These are phyloP conservation scores for Dendrolimus kikuchii DNA, from an alignment of 1,140 invertebrate species.

Conservation along the genomic window DNA sequence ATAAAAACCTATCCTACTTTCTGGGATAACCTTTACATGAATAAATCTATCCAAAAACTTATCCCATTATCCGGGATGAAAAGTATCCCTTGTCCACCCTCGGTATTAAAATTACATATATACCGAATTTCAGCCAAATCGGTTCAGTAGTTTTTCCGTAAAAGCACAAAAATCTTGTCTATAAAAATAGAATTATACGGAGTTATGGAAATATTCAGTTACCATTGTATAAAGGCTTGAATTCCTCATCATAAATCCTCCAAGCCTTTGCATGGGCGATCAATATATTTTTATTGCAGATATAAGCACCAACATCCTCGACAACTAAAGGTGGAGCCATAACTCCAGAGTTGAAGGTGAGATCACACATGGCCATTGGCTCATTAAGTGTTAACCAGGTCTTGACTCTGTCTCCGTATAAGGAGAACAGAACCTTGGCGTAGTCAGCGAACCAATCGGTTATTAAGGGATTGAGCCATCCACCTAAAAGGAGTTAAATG, in stretches of 20 bases:
- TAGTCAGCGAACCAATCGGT: slow-evolving; percentile 62
- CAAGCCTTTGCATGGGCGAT: slow-evolving; percentile 31
- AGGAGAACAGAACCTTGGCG: slow-evolving; percentile 40
- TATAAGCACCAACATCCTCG: slow-evolving; percentile 28
- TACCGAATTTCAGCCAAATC: too few relatives aligned
- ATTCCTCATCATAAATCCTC: slow-evolving; percentile 27
- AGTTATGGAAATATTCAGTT: slow-evolving; percentile 2
- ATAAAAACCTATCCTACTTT: too few relatives aligned
- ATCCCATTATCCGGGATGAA: too few relatives aligned
- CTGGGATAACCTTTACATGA: too few relatives aligned
- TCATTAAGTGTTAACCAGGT: slow-evolving; percentile 50
- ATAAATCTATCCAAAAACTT: too few relatives aligned
- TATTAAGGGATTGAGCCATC: slow-evolving; percentile 71
- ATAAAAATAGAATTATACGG: background rate
- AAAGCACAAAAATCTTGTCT: background rate
- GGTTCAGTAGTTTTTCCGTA: slow-evolving; percentile 2
- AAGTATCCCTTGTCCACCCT: too few relatives aligned
- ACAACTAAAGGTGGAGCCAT: slow-evolving; percentile 60
- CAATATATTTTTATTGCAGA: slow-evolving; percentile 28
- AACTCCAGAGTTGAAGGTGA: slow-evolving; percentile 47
- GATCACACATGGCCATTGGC: slow-evolving; percentile 41
- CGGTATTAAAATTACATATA: too few relatives aligned
- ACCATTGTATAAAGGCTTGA: slow-evolving; percentile 32
- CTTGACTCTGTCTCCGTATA: slow-evolving; percentile 65
- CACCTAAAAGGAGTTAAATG: slow-evolving; percentile 52